Evolutionary conservation across 1,140 invertebrate genomes (phyloP), one percentile per base, ranked within the genome.

Genomic region (Zophobas atratus): DNA sequence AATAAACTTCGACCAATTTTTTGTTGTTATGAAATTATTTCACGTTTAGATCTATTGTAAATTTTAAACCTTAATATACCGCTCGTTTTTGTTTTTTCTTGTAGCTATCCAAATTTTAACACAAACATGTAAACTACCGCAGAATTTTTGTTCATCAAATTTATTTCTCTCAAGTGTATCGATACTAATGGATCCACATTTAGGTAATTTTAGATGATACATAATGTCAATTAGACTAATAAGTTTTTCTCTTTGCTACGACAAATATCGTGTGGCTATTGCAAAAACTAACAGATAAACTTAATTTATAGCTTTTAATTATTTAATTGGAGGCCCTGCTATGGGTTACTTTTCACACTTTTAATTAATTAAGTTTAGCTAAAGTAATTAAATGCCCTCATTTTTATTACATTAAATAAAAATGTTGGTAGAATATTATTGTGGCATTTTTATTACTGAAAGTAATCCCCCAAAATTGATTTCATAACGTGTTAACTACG

Each of bases 271-370:
- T 39, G 39, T 67, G 60, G 33, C 43, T 67, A 67, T 67, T 67
- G 60, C 60, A 67, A 67, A 46, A 67, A 67, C 38, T 67, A 67
- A 67, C 38, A 67, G 60, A 67, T 67, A 67, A 67, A 43, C n/a
- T 41, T 67, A 46, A 67, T 67, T 67, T 67, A 67, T 67, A 5
- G 39, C 39, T 48, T 41, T 67, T 67, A 67, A 67, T 67, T 67
- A 67, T 67, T 33, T 46, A 67, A 67, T 67, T 67, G 20, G 39
- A 67, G 35, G 39, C 33, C 41, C 34, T 36, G 39, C 60, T 43
- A 43, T 67, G 60, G 39, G 39, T 2, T 33, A 67, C 60, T 67
- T 8, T 20, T 67, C 57, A 38, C 5, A 63, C 57, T 38, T 63
- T 63, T 38, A 63, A 67, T 20, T 67, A 67, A 67, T 67, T 67